phyloP scores from a whole-genome alignment of 2,888 invertebrate species.

The Cryptus armator region DNA sequence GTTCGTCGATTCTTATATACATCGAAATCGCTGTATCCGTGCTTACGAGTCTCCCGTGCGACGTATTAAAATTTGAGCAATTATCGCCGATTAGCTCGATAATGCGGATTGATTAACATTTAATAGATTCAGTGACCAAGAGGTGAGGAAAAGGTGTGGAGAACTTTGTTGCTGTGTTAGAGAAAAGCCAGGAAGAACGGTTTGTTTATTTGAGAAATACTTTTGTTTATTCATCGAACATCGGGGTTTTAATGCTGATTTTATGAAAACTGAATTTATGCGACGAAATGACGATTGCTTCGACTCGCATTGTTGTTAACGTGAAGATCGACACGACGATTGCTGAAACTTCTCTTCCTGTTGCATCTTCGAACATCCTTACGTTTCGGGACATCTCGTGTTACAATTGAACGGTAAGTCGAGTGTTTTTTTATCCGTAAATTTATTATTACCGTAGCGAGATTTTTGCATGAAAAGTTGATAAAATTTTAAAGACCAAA shows the following conservation, averaged over 20 bases:
- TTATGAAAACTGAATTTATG: conserved; percentile 13
- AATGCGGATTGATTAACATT: neutral
- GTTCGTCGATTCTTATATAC: neutral
- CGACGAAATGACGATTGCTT: conserved; percentile 58
- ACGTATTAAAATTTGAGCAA: neutral
- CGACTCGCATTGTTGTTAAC: conserved; percentile 44
- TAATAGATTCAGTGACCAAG: conserved; percentile 5
- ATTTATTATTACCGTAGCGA: neutral
- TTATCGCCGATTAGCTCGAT: neutral
- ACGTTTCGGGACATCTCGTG: conserved; percentile 42
- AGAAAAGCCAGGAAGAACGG: neutral
- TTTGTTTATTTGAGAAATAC: neutral
- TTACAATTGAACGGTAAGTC: conserved; percentile 61
- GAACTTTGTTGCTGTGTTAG: neutral
- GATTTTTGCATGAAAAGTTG: neutral
- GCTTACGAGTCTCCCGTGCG: neutral
- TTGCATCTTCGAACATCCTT: conserved; percentile 30
- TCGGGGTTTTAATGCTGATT: neutral
- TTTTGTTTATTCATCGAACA: neutral
- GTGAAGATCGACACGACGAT: conserved; percentile 47
- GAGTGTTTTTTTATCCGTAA: conserved; percentile 6
- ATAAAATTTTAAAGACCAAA: too few species aligned
- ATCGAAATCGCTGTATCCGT: neutral
- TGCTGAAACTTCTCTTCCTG: conserved; percentile 38
- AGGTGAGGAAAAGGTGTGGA: neutral